Base-by-base conservation (phyloP, 92 coral and sea anemone genomes). In the Hydrozoanthus gracilis region DNA sequence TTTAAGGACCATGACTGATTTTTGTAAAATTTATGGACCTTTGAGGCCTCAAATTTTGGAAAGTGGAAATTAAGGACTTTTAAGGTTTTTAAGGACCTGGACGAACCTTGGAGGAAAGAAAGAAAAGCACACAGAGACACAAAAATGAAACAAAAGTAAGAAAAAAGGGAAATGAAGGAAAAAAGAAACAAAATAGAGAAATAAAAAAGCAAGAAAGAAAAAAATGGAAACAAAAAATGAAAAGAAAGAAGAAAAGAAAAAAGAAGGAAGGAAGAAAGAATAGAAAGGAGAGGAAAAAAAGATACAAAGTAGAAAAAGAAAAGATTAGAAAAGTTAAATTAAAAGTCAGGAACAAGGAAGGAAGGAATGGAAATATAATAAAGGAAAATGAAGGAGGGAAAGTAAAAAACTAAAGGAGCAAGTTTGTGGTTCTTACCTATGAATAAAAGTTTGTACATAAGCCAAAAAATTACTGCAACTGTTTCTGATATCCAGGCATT, bases 401-500 rank as follows among this genome's bases (percentile, higher is more conserved):
- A 14, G 13, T 39, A 9, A 16, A 4, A 71, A 8, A 8, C 5
- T 10, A 1, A 61, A 61, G 27, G 8, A 8, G 27, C 44, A 27
- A 27, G 8, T 12, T 46, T 16, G 7, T 60, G 14, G 16, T 3
- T 27, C 69, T 12, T 44, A 91, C 99, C 88, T 95, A 88, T 87
- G 89, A 46, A 92, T 80, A 79, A 84, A 92, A 15, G 87, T 62
- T 20, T 87, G 90, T n/a, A 96, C 65, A 61, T 95, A 96, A 15
- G 92, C 90, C 87, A 89, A 79, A 44, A 96, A 96, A n/a, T 65
- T 66, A 48, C 88, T 76, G 71, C 99, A 96, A 64, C 88, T 83
- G 76, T 90, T 95, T 76, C 99, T 92, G 69, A 93, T 89, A 79
- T 88, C 86, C 61, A 86, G 64, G 72, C 93, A 93, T 15, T 85